Evolutionary conservation across 2,113 vertebrate species (phyloP).

Genomic region (Hypanus sabinus): DNA sequence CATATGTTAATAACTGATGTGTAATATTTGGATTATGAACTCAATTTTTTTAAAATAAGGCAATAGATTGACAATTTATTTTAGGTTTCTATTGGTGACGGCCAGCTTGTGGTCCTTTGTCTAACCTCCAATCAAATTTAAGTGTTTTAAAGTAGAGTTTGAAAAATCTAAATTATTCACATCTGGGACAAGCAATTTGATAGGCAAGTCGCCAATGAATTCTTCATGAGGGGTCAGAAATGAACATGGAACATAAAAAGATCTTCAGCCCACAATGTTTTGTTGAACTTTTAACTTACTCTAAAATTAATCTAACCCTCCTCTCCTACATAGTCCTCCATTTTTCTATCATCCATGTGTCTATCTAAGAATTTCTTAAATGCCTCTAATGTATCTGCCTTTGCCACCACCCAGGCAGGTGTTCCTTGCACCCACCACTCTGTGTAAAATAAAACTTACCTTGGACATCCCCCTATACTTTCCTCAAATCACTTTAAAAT

Average conservation of each 20-base stretch:
- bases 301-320: no score
- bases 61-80: background rate
- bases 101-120: background rate
- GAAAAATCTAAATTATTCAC: background rate
- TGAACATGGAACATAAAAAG: background rate
- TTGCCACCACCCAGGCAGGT: no score
- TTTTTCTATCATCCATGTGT: no score
- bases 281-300: no score
- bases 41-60: background rate
- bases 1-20: slow-evolving; percentile 24
- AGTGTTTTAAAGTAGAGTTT: background rate
- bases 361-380: no score
- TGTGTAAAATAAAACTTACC: no score
- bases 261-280: no score
- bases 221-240: background rate
- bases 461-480: no score
- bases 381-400: no score
- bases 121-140: background rate
- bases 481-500: no score
- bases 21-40: background rate
- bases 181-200: background rate
- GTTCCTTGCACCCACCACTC: no score
- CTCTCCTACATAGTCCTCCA: no score
- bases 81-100: background rate
- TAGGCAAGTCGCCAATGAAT: background rate